Evolutionary conservation across 2,888 invertebrate species (phyloP).

Genomic region (Anthophora plumipes): DNA sequence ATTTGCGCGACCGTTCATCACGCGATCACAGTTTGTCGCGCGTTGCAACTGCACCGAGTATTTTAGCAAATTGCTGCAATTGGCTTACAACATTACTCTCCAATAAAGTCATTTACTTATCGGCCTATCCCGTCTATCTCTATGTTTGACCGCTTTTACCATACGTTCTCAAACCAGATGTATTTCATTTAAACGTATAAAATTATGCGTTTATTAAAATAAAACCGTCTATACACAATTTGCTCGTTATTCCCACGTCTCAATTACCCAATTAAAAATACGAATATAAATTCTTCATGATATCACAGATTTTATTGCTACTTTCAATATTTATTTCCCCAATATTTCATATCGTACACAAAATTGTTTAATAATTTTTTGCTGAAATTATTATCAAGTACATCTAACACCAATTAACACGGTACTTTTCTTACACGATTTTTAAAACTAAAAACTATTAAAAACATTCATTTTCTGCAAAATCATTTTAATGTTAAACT

Average conservation of each 20-base stretch:
- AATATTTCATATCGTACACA: too few relatives aligned
- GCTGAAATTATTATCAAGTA: too few relatives aligned
- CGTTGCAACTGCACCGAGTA: constrained; percentile 29
- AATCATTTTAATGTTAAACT: too few relatives aligned
- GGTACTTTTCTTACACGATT: too few relatives aligned
- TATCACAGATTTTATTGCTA: too few relatives aligned
- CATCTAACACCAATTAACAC: too few relatives aligned
- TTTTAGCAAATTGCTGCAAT: constrained; percentile 58
- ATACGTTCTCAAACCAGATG: constrained; percentile 41
- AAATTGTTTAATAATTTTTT: too few relatives aligned
- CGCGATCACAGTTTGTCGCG: constrained; percentile 43
- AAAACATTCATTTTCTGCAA: too few relatives aligned
- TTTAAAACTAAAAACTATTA: too few relatives aligned
- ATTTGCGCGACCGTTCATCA: constrained; percentile 40
- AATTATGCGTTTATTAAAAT: constrained; percentile 14
- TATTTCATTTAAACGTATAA: constrained; percentile 21
- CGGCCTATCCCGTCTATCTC: constrained; percentile 42
- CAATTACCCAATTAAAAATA: constrained; percentile 1
- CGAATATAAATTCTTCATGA: background rate
- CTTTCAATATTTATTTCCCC: background rate
- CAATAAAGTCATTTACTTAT: constrained; percentile 62
- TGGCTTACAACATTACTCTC: constrained; percentile 48
- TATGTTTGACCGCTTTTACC: constrained; percentile 42
- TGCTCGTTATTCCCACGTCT: background rate
- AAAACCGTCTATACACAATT: constrained; percentile 4